A percentile compares a stretch with the other conserved stretches of the same genome.
These are phyloP conservation scores for Nesogale talazaci DNA, from an alignment of 2,113 vertebrate genomes.

Conservation along the genomic window DNA sequence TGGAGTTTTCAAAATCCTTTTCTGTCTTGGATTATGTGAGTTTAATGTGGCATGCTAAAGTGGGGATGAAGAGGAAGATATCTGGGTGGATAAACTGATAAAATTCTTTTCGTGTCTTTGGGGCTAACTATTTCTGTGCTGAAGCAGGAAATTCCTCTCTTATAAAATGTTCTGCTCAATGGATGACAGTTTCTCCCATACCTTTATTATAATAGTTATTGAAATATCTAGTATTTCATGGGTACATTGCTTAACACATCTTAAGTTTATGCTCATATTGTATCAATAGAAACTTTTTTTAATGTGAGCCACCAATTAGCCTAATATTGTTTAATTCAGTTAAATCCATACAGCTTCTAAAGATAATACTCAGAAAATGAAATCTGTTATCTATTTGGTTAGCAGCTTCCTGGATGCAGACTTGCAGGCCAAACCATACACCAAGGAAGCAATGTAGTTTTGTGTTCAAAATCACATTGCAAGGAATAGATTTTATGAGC, in stretches of 20 bases:
- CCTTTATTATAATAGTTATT: background rate
- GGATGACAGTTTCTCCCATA: background rate
- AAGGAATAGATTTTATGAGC: constrained; percentile 16
- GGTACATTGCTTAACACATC: constrained; percentile 19
- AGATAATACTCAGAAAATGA: background rate
- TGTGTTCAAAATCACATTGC: background rate
- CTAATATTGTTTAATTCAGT: constrained; percentile 23
- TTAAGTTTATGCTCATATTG: constrained; percentile 1
- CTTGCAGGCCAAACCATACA: background rate
- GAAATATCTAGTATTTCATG: background rate
- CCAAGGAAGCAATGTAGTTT: background rate
- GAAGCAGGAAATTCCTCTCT: background rate
- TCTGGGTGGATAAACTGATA: background rate
- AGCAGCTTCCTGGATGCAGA: background rate
- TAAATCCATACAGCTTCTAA: background rate
- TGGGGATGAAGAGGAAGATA: background rate
- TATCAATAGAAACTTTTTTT: background rate
- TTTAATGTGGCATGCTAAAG: background rate
- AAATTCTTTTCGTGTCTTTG: background rate
- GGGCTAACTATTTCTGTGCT: background rate
- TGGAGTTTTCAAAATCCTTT: background rate
- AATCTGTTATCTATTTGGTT: background rate
- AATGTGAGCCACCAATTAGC: background rate
- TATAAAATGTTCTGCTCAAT: background rate
- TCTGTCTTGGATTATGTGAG: background rate